Evolutionary conservation across 2,113 vertebrate species (phyloP).

Genomic region (Mastomys coucha): DNA sequence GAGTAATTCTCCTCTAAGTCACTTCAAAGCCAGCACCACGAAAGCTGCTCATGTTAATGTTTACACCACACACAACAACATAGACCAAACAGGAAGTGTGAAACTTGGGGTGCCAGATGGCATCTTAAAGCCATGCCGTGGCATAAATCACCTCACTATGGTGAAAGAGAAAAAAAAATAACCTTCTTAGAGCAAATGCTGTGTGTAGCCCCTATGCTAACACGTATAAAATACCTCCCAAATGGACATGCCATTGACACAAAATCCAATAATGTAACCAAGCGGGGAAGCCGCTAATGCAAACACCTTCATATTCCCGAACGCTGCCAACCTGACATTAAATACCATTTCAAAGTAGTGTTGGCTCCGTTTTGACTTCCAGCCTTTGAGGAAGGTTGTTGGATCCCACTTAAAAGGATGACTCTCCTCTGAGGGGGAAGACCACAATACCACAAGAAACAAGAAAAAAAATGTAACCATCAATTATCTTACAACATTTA

Average conservation of each 20-base stretch:
- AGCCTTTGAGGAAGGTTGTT: slow-evolving; percentile 81
- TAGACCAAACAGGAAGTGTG: slow-evolving; percentile 65
- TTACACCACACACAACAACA: slow-evolving; percentile 51
- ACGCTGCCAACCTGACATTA: slow-evolving; percentile 80
- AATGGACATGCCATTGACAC: neutral
- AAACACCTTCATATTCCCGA: slow-evolving; percentile 76
- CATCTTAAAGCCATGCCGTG: neutral
- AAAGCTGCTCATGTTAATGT: slow-evolving; percentile 33
- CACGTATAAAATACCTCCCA: neutral
- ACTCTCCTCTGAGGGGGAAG: slow-evolving; percentile 80
- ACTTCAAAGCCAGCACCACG: neutral
- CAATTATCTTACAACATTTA: slow-evolving; percentile 78
- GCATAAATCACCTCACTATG: neutral
- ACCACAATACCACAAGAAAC: slow-evolving; percentile 83
- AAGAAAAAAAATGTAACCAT: slow-evolving; percentile 71
- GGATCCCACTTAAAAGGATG: slow-evolving; percentile 83
- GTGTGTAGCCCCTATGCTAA: neutral
- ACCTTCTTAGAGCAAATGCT: neutral
- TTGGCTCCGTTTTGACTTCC: slow-evolving; percentile 78
- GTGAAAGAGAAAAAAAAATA: neutral
- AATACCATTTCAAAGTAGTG: slow-evolving; percentile 82
- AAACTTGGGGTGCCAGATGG: slow-evolving; percentile 2
- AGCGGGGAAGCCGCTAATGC: slow-evolving; percentile 9
- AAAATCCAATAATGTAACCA: slow-evolving; percentile 47
- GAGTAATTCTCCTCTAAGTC: neutral